Percentiles rank a stretch among this genome's conserved stretches.
Conservation (phyloP, 2,888 invertebrate species). For the Drosophila heteroneura region DNA sequence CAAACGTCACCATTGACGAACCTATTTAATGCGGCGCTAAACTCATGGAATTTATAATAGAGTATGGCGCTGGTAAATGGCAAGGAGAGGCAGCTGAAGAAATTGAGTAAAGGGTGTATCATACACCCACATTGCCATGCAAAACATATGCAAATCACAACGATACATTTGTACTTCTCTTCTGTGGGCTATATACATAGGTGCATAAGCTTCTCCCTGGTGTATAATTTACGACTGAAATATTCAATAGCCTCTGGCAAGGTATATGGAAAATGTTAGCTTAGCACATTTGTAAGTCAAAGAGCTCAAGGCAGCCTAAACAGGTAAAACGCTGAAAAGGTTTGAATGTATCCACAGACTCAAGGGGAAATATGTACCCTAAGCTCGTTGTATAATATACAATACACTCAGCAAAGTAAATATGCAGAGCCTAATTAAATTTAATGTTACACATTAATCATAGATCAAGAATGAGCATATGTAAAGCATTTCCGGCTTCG, state of each 20-base stretch:
- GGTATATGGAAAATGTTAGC: slow-evolving; percentile 47
- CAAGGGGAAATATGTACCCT: not conserved
- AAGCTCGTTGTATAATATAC: not conserved
- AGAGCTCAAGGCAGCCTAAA: slow-evolving; percentile 12
- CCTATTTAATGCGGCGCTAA: slow-evolving; percentile 46
- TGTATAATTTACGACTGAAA: slow-evolving; percentile 56
- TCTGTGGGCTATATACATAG: slow-evolving; percentile 18
- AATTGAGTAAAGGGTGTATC: not conserved
- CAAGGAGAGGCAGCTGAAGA: not conserved
- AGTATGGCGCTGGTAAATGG: slow-evolving; percentile 32
- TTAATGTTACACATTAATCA: not conserved
- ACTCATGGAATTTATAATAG: slow-evolving; percentile 42
- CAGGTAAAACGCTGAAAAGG: slow-evolving; percentile 7
- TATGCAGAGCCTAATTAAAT: not conserved
- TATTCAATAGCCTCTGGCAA: slow-evolving; percentile 60
- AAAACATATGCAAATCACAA: slow-evolving; percentile 58
- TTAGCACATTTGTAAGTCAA: slow-evolving; percentile 32
- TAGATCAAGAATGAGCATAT: not conserved
- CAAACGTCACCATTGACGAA: slow-evolving; percentile 37
- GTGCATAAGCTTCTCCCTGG: slow-evolving; percentile 40
- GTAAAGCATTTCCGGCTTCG: not conserved
- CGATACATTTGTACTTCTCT: slow-evolving; percentile 42
- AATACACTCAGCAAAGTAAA: not conserved
- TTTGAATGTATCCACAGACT: slow-evolving; percentile 6
- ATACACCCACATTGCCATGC: slow-evolving; percentile 44